Conservation (phyloP, 2,888 invertebrate genomes). For the Hydroisotoma schaefferi region DNA sequence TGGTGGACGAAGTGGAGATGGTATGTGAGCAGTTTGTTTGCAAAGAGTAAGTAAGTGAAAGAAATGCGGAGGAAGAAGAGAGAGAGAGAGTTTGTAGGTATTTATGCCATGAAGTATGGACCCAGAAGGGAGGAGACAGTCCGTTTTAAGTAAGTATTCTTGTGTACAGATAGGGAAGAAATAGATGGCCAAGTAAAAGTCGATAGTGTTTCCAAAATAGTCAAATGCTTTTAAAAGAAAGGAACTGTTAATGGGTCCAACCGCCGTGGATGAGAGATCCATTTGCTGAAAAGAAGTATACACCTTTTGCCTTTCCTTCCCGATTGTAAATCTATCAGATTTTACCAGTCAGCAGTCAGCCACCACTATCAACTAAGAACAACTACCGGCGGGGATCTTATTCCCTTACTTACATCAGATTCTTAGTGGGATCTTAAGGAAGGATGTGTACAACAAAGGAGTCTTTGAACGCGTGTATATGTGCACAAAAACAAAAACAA, state of each 20-base stretch:
- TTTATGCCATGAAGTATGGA: slow-evolving; percentile 7
- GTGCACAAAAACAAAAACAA: neutral
- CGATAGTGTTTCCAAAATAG: slow-evolving; percentile 49
- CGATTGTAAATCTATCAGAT: slow-evolving; percentile 46
- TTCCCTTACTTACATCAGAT: no score
- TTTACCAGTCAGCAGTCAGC: slow-evolving; percentile 24
- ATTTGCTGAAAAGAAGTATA: slow-evolving; percentile 35
- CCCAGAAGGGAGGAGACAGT: slow-evolving; percentile 5
- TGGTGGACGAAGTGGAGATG: slow-evolving; percentile 8
- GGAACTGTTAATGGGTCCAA: slow-evolving; percentile 47
- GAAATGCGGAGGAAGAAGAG: neutral
- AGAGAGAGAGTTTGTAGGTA: neutral
- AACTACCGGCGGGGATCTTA: no score
- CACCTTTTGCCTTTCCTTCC: slow-evolving; percentile 18
- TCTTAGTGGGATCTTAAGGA: no score
- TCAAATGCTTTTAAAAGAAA: slow-evolving; percentile 49
- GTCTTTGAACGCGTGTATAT: neutral
- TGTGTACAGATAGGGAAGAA: slow-evolving; percentile 8
- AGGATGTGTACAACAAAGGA: neutral
- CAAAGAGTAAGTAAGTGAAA: neutral
- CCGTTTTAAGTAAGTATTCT: slow-evolving; percentile 6
- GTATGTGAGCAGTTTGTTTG: neutral
- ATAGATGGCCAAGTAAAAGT: slow-evolving; percentile 37
- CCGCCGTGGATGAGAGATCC: slow-evolving; percentile 29
- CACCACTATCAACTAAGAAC: no score